Conservation (phyloP, 2,113 vertebrate species). For the Dasyurus viverrinus region DNA sequence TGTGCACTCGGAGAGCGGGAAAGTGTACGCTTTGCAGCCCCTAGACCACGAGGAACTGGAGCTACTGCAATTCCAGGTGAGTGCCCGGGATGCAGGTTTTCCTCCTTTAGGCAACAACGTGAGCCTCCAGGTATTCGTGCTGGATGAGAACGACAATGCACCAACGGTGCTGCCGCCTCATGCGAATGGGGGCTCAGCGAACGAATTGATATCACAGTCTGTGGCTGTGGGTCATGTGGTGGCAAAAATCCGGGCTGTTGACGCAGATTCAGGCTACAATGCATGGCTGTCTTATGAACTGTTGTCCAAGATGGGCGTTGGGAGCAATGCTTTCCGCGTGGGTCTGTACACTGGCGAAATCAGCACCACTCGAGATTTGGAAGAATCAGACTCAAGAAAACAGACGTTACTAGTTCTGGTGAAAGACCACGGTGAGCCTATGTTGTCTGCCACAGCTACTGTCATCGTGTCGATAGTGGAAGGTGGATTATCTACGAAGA, state of each 20-base stretch:
- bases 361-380: conserved; percentile 57
- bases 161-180: conserved; percentile 62
- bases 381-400: background rate
- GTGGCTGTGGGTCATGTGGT: conserved; percentile 79
- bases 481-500: fast-evolving
- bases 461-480: conserved; percentile 71
- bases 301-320: conserved; percentile 49
- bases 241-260: conserved; percentile 82
- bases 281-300: conserved; percentile 77
- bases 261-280: conserved; percentile 84
- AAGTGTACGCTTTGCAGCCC: conserved; percentile 38
- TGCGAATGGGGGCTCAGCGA: conserved; percentile 66
- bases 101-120: conserved; percentile 78
- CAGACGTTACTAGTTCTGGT: conserved; percentile 51
- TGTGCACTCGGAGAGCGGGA: conserved; percentile 74
- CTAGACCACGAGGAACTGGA: conserved; percentile 81
- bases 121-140: conserved; percentile 78
- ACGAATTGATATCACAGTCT: conserved; percentile 57
- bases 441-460: conserved; percentile 39
- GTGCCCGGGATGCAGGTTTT: conserved; percentile 81
- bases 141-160: conserved; percentile 83
- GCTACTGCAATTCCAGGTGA: conserved; percentile 83
- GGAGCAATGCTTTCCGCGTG: conserved; percentile 70
- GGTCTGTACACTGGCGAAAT: conserved; percentile 78
- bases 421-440: conserved; percentile 41